Percentiles rank a stretch among this genome's conserved stretches.
phyloP scores from a whole-genome alignment of 2,113 vertebrate genomes.

The Clarias gariepinus region DNA sequence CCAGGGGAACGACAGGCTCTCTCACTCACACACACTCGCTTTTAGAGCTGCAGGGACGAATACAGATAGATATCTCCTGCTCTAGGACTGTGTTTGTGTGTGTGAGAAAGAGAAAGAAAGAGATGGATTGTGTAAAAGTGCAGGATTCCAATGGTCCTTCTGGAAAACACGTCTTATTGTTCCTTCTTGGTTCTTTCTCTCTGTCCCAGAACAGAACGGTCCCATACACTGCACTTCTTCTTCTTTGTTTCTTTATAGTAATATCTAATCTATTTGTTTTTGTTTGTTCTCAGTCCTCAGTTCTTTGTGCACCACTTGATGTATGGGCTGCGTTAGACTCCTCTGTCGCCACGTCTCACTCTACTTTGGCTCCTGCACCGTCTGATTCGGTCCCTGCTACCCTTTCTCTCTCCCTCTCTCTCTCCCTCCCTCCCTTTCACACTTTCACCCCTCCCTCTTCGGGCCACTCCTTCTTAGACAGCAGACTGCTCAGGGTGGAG shows the following conservation, averaged over 20 bases:
- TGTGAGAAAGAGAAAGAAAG: neutral
- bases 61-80: conserved; percentile 35
- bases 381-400: conserved; percentile 39
- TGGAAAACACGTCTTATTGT: conserved; percentile 30
- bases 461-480: conserved; percentile 53
- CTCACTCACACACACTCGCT: conserved; percentile 4
- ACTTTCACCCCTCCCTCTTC: conserved; percentile 49
- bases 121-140: conserved; percentile 2
- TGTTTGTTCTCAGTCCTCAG: conserved; percentile 26
- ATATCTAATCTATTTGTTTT: neutral
- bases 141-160: conserved; percentile 35
- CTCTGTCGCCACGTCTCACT: conserved; percentile 49
- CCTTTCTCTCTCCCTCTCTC: conserved; percentile 31
- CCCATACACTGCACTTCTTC: neutral
- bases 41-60: conserved; percentile 16
- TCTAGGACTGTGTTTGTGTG: conserved; percentile 22
- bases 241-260: neutral
- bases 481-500: conserved; percentile 52
- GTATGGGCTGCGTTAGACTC: conserved; percentile 32
- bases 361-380: conserved; percentile 44
- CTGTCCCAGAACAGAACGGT: conserved; percentile 43
- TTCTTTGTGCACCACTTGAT: conserved; percentile 46
- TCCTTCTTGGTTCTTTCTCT: conserved; percentile 12
- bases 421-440: conserved; percentile 36
- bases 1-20: conserved; percentile 57